Evolutionary conservation across 2,888 invertebrate species (phyloP).

Genomic region (Tiphia femorata): DNA sequence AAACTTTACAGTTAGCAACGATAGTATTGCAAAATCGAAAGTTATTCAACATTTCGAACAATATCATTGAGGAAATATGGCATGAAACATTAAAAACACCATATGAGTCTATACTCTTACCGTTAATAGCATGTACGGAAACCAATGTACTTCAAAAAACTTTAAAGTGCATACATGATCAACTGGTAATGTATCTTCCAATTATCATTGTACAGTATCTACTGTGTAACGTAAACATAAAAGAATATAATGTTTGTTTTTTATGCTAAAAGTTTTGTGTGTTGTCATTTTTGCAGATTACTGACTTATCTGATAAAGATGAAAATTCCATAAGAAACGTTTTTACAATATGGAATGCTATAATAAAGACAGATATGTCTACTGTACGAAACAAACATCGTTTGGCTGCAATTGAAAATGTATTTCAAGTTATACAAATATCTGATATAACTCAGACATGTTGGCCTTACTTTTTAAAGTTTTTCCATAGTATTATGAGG

Average conservation of each 20-base stretch:
- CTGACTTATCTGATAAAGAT: slow-evolving; percentile 29
- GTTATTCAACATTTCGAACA: slow-evolving; percentile 38
- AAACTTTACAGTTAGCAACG: slow-evolving; percentile 44
- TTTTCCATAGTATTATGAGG: slow-evolving; percentile 37
- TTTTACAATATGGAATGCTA: slow-evolving; percentile 51
- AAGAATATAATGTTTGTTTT: background rate
- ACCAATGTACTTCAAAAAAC: slow-evolving; percentile 45
- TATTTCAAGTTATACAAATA: slow-evolving; percentile 39
- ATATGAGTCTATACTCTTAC: slow-evolving; percentile 36
- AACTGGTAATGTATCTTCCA: slow-evolving; percentile 35
- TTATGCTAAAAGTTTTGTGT: background rate
- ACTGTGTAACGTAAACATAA: background rate
- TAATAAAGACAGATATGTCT: slow-evolving; percentile 51
- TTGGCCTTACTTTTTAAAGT: slow-evolving; percentile 44
- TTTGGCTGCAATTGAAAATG: slow-evolving; percentile 37
- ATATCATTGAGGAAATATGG: slow-evolving; percentile 47
- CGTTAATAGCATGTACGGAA: slow-evolving; percentile 44
- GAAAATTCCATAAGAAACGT: slow-evolving; percentile 36
- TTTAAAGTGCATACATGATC: slow-evolving; percentile 31
- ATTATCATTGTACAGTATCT: background rate
- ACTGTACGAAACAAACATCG: slow-evolving; percentile 45
- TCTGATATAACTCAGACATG: slow-evolving; percentile 26
- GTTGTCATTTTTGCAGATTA: slow-evolving; percentile 32
- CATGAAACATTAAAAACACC: slow-evolving; percentile 42
- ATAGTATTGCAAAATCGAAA: slow-evolving; percentile 44